These are phyloP conservation scores for Sylvia atricapilla DNA, from an alignment of 2,113 vertebrate species.

Conservation along the genomic window DNA sequence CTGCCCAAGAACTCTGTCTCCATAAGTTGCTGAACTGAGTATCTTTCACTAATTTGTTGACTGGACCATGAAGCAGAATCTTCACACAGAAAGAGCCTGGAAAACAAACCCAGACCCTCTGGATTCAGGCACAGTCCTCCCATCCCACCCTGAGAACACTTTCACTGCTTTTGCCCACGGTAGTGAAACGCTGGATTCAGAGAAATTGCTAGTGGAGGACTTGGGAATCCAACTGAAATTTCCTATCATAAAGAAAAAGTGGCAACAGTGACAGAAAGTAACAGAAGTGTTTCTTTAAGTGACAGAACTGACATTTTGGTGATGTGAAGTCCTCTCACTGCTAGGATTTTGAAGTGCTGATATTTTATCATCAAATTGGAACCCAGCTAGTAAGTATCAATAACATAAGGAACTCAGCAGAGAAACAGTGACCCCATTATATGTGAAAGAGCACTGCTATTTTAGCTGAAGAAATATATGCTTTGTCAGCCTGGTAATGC, in stretches of 20 bases:
- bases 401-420: not conserved
- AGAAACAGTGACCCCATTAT: slow-evolving; percentile 22
- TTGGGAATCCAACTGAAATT: not conserved
- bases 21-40: not conserved
- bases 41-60: not conserved
- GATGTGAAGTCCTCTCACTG: not conserved
- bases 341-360: not conserved
- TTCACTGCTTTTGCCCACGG: not conserved
- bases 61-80: not conserved
- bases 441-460: not conserved
- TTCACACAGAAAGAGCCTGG: not conserved
- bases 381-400: slow-evolving; percentile 17
- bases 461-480: not conserved
- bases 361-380: slow-evolving; percentile 32
- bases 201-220: not conserved
- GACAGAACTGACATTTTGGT: not conserved
- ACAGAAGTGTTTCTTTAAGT: not conserved
- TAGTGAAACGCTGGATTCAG: not conserved
- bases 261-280: not conserved
- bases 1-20: not conserved
- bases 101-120: not conserved
- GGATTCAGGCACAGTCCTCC: not conserved
- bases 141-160: not conserved
- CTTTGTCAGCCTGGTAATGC: not conserved
- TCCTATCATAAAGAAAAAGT: not conserved